A percentile compares a stretch with the other conserved stretches of the same genome.
Conservation (phyloP, 2,888 invertebrate genomes). For the Aphidoletes aphidimyza region DNA sequence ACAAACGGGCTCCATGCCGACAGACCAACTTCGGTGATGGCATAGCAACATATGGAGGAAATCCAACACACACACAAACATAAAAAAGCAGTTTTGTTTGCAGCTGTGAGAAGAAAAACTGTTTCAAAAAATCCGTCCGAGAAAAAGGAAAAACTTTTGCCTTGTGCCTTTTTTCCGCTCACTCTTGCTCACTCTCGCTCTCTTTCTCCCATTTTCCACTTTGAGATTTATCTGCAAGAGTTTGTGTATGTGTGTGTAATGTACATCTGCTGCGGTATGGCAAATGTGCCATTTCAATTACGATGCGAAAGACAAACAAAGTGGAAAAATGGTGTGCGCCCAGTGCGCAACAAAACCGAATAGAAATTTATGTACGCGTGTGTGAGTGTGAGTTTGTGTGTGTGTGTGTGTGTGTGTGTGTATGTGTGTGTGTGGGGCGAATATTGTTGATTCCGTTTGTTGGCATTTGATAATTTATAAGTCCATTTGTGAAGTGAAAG, state of each 20-base stretch:
- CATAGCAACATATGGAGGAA: background rate
- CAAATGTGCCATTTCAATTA: conserved; percentile 36
- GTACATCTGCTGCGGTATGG: background rate
- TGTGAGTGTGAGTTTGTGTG: no score
- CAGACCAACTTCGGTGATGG: background rate
- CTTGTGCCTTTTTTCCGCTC: no score
- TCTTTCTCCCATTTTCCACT: background rate
- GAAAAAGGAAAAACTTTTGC: background rate
- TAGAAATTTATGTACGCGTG: no score
- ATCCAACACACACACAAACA: background rate
- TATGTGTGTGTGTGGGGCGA: background rate
- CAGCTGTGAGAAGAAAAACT: background rate
- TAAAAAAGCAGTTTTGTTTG: conserved; percentile 31
- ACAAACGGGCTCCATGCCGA: background rate
- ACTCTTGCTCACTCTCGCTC: no score
- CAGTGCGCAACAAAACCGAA: background rate
- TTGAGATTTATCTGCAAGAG: conserved; percentile 34
- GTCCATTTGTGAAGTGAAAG: conserved; percentile 20
- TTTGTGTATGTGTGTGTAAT: background rate
- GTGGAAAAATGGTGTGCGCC: conserved; percentile 22
- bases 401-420: no score
- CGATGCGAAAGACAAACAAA: background rate
- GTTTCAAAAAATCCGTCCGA: background rate
- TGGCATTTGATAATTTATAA: conserved; percentile 53
- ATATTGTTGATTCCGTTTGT: conserved; percentile 51